A percentile compares a stretch with the other conserved stretches of the same genome.
phyloP scores from a whole-genome alignment of 2,797 vertebrate species.

The Oryzias dopingdopingensis region DNA sequence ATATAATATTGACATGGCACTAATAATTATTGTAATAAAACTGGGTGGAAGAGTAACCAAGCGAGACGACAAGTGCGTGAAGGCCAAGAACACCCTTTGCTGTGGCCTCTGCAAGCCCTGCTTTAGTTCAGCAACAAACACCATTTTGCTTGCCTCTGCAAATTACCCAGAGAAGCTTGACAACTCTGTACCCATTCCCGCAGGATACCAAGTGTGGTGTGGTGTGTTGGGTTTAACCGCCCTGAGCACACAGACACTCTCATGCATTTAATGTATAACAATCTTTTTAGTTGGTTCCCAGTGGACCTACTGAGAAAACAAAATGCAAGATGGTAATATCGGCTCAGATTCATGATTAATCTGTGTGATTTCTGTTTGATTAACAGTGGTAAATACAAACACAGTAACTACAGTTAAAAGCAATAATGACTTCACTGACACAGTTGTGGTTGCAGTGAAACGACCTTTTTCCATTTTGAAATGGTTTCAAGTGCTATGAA shows the following conservation, averaged over 20 bases:
- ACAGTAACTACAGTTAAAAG: too few relatives aligned
- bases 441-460: too few relatives aligned
- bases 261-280: conserved; percentile 28
- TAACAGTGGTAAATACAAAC: background rate
- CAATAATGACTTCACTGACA: too few relatives aligned
- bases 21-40: conserved; percentile 57
- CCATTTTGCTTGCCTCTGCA: conserved; percentile 65
- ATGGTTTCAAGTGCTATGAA: too few relatives aligned
- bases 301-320: conserved; percentile 12
- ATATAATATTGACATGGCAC: conserved; percentile 71
- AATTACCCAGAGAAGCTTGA: conserved; percentile 66
- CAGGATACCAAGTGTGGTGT: conserved; percentile 35
- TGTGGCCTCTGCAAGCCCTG: conserved; percentile 53
- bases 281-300: conserved; percentile 19
- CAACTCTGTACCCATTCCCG: conserved; percentile 47
- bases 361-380: conserved; percentile 22
- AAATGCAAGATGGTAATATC: conserved; percentile 20
- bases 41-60: conserved; percentile 46
- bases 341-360: conserved; percentile 1
- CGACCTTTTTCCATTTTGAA: too few relatives aligned
- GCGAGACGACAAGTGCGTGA: conserved; percentile 58
- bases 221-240: conserved; percentile 22
- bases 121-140: conserved; percentile 64
- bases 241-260: conserved; percentile 6
- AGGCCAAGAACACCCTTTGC: conserved; percentile 34